A percentile compares a stretch with the other conserved stretches of the same genome.
Evolutionary conservation across 1,140 invertebrate species (phyloP).

Genomic region (Anadara kagoshimensis): DNA sequence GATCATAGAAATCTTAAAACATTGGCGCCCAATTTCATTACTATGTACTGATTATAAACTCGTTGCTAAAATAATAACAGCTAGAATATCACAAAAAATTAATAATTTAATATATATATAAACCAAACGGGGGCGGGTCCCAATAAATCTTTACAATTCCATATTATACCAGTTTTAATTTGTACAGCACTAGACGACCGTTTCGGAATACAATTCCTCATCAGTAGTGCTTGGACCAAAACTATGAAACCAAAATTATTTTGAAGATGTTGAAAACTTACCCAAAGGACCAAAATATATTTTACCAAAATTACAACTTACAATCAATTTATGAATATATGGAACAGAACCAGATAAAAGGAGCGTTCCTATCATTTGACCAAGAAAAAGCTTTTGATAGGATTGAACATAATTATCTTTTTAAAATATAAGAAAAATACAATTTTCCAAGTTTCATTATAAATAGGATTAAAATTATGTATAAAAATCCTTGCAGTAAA

Average conservation of each 20-base stretch:
- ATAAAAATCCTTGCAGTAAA: neutral
- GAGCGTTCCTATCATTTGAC: neutral
- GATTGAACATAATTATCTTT: constrained; percentile 1
- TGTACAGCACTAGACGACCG: no score
- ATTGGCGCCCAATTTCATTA: constrained; percentile 1
- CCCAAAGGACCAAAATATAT: no score
- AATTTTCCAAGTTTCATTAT: neutral
- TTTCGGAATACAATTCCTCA: no score
- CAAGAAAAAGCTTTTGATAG: constrained; percentile 7
- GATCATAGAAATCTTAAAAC: neutral
- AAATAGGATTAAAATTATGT: neutral
- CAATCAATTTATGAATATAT: neutral
- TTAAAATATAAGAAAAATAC: neutral
- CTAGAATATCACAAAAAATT: neutral
- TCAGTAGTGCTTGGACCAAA: no score
- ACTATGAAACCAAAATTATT: no score
- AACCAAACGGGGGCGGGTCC: constrained; percentile 3
- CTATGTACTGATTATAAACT: constrained; percentile 2
- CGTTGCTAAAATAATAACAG: neutral
- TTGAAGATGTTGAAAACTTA: no score
- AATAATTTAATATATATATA: neutral
- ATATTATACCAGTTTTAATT: no score
- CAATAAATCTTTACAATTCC: no score
- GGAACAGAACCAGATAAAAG: neutral
- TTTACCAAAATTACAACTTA: neutral